Percentiles rank a stretch among this genome's conserved stretches.
These are phyloP conservation scores for Andrena fulva DNA, from an alignment of 2,888 invertebrate genomes.

Conservation along the genomic window DNA sequence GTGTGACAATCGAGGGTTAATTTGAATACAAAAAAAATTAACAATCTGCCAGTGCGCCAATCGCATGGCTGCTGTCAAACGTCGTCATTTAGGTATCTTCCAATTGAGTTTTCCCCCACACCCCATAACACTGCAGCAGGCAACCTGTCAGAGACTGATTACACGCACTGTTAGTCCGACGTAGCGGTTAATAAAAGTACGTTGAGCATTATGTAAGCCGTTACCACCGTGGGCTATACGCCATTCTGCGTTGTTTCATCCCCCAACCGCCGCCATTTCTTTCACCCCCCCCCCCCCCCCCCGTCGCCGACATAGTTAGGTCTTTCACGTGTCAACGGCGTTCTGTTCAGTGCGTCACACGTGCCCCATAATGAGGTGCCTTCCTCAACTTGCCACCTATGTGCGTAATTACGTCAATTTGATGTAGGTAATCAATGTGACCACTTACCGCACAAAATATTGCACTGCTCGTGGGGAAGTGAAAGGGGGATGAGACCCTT, in stretches of 20 bases:
- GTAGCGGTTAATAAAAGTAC: conserved; percentile 31
- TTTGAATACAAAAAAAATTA: too few species aligned
- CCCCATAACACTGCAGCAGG: not conserved
- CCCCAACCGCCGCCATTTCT: not conserved
- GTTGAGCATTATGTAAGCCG: conserved; percentile 2
- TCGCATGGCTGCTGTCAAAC: not conserved
- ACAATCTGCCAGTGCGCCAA: not conserved
- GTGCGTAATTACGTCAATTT: not conserved
- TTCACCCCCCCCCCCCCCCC: not conserved
- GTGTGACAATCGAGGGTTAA: too few species aligned
- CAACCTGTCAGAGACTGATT: conserved; percentile 8
- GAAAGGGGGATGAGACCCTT: not conserved
- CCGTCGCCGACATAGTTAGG: not conserved
- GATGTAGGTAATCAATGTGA: not conserved
- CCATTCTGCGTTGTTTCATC: not conserved
- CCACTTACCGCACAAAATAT: not conserved
- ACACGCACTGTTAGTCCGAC: not conserved
- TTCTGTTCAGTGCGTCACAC: not conserved
- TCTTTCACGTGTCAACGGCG: not conserved
- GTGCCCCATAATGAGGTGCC: not conserved
- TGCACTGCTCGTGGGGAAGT: not conserved
- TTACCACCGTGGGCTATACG: not conserved
- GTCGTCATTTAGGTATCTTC: not conserved
- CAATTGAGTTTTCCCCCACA: too few species aligned
- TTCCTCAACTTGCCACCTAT: not conserved